These are phyloP conservation scores for Odontophorus gujanensis DNA, from an alignment of 2,113 vertebrate genomes.

Conservation along the genomic window DNA sequence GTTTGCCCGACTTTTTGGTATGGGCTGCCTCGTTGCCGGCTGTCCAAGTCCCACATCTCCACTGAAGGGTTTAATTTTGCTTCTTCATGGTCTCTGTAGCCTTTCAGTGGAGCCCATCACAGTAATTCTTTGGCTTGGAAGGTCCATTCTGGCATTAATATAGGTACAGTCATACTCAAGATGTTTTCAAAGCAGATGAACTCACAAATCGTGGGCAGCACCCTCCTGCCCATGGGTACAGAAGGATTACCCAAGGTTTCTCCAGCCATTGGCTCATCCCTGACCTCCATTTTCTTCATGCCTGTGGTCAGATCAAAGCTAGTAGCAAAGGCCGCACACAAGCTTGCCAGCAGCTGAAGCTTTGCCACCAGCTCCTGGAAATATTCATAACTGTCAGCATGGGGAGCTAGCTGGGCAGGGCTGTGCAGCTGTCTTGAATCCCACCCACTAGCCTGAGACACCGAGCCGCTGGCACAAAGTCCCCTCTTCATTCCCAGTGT, in stretches of 20 bases:
- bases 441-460: background rate
- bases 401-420: background rate
- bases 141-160: background rate
- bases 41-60: background rate
- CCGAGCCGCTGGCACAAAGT: background rate
- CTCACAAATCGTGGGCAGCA: slow-evolving; percentile 8
- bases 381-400: background rate
- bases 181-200: slow-evolving; percentile 7
- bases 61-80: background rate
- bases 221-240: background rate
- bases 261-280: slow-evolving; percentile 21
- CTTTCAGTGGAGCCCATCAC: background rate
- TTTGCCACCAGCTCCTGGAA: slow-evolving; percentile 16
- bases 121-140: background rate
- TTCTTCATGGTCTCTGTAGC: background rate
- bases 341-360: slow-evolving; percentile 23
- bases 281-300: slow-evolving; percentile 48
- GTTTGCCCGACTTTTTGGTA: slow-evolving; percentile 2
- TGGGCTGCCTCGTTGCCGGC: background rate
- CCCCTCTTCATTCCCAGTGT: background rate
- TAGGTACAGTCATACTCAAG: background rate
- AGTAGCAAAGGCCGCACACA: background rate
- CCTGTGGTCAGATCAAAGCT: slow-evolving; percentile 63
- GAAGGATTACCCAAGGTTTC: slow-evolving; percentile 50
- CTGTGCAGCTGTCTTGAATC: background rate